These are phyloP conservation scores for Drosophila affinis DNA, from an alignment of 2,888 invertebrate genomes.

Conservation along the genomic window DNA sequence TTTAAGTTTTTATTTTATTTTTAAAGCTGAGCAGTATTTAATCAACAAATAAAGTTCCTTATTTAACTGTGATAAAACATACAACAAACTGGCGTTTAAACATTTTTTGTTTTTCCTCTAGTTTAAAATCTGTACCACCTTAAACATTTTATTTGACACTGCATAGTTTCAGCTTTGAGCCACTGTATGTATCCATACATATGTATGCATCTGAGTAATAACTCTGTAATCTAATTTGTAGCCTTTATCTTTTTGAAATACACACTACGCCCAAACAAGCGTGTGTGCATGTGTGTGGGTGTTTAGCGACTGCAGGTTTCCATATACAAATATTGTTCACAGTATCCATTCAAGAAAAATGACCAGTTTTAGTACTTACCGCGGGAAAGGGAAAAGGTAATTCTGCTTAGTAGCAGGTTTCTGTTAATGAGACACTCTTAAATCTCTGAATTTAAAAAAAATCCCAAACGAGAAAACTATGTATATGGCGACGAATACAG, in stretches of 20 bases:
- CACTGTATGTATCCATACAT: too few species aligned
- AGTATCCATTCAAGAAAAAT: background rate
- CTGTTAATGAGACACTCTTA: slow-evolving; percentile 4
- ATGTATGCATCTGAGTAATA: background rate
- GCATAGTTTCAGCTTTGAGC: too few species aligned
- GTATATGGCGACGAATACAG: background rate
- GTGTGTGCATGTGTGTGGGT: background rate
- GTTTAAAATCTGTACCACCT: too few species aligned
- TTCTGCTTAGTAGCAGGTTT: slow-evolving; percentile 22
- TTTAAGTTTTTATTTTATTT: too few species aligned
- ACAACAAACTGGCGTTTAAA: too few species aligned
- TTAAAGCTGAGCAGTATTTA: too few species aligned
- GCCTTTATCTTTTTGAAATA: background rate
- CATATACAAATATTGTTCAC: background rate
- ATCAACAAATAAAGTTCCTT: too few species aligned
- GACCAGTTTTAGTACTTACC: background rate
- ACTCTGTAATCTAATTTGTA: background rate
- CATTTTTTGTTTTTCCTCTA: too few species aligned
- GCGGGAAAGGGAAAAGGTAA: background rate
- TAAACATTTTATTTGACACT: too few species aligned
- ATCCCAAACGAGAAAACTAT: slow-evolving; percentile 4
- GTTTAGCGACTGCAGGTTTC: slow-evolving; percentile 1
- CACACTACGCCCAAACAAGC: slow-evolving; percentile 4
- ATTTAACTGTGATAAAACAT: too few species aligned
- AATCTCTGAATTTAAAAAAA: slow-evolving; percentile 3